phyloP scores from a whole-genome alignment of 2,888 invertebrate species.

The Stenodera caucasica region DNA sequence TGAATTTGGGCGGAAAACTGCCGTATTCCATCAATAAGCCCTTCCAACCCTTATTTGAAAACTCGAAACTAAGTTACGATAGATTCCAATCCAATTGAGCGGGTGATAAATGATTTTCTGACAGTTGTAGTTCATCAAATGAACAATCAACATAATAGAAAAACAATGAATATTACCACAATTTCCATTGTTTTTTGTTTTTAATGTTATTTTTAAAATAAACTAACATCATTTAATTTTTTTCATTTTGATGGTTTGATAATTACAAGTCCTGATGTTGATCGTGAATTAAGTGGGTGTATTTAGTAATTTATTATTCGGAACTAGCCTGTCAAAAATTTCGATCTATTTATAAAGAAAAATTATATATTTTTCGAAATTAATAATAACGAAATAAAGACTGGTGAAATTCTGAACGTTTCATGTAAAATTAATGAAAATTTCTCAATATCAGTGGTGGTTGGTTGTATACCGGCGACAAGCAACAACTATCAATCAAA shows the following conservation, averaged over 20 bases:
- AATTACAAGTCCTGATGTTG: conserved; percentile 10
- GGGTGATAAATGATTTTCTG: conserved; percentile 2
- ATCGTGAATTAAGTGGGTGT: conserved; percentile 13
- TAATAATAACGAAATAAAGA: not conserved
- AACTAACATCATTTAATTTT: not conserved
- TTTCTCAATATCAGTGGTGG: conserved; percentile 52
- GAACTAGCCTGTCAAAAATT: not conserved
- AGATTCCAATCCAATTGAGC: not conserved
- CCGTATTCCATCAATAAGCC: not conserved
- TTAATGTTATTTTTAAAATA: not conserved
- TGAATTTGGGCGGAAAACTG: not conserved
- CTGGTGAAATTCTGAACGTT: conserved; percentile 1
- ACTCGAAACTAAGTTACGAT: not conserved
- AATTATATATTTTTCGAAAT: not conserved
- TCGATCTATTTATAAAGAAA: not conserved
- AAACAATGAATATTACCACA: too few species aligned
- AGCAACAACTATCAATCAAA: conserved; percentile 56
- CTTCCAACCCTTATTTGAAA: not conserved
- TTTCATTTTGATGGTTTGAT: not conserved
- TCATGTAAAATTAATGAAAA: conserved; percentile 54
- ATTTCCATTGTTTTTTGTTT: too few species aligned
- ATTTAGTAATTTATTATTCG: conserved; percentile 17
- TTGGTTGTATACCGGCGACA: conserved; percentile 49
- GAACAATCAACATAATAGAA: not conserved
- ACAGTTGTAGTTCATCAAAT: not conserved